phyloP scores from a whole-genome alignment of 1,140 invertebrate species.

The Vollenhovia emeryi region DNA sequence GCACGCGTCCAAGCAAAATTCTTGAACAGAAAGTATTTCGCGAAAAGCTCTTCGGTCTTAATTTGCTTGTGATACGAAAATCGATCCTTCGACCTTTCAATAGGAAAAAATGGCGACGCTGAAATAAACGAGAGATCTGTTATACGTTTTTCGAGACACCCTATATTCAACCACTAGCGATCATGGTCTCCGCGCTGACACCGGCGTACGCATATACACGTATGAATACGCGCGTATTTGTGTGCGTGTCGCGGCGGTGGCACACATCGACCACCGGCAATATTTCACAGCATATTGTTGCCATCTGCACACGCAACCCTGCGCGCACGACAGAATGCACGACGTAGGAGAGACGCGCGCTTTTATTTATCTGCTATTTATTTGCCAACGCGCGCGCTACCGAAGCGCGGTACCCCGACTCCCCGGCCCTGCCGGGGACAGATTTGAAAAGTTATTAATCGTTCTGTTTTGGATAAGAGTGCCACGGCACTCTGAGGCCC shows the following conservation, averaged over 20 bases:
- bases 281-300: constrained; percentile 85
- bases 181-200: constrained; percentile 1
- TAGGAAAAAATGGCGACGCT: neutral
- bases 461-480: constrained; percentile 77
- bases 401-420: constrained; percentile 69
- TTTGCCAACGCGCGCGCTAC: constrained; percentile 82
- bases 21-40: neutral
- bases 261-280: constrained; percentile 75
- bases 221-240: constrained; percentile 30
- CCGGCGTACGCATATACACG: neutral
- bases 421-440: constrained; percentile 81
- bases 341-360: constrained; percentile 74
- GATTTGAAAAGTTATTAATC: constrained; percentile 85
- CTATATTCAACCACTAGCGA: constrained; percentile 42
- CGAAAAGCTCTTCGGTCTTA: neutral
- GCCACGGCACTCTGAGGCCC: constrained; percentile 15
- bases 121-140: neutral
- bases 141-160: constrained; percentile 23
- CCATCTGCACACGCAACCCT: constrained; percentile 85
- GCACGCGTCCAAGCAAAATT: neutral
- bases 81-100: neutral
- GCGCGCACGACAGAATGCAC: constrained; percentile 77
- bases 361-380: constrained; percentile 85
- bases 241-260: constrained; percentile 37
- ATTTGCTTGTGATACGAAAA: neutral